Evolutionary conservation across 1,140 invertebrate genomes (phyloP).

Genomic region (Whitmania pigra): DNA sequence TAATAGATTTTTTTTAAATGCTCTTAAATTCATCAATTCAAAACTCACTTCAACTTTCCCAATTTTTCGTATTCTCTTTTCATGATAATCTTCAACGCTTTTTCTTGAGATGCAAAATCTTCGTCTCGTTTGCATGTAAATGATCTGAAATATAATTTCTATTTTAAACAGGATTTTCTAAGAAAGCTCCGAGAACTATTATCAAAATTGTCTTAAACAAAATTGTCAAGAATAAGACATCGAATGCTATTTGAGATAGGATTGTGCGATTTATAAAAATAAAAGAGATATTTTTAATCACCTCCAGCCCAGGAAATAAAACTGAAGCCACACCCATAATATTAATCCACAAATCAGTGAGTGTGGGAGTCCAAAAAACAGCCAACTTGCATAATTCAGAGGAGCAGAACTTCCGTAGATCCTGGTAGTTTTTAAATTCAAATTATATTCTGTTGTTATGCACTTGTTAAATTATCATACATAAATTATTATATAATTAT

Average conservation of each 20-base stretch:
- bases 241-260: background rate
- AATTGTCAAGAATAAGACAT: background rate
- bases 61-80: conserved; percentile 26
- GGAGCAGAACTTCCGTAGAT: background rate
- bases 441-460: too few relatives aligned
- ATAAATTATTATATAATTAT: too few relatives aligned
- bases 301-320: conserved; percentile 29
- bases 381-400: conserved; percentile 28
- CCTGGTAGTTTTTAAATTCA: too few relatives aligned
- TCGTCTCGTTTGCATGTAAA: conserved; percentile 13
- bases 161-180: background rate
- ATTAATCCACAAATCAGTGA: conserved; percentile 29
- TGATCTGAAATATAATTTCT: background rate
- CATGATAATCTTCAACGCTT: conserved; percentile 24
- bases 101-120: conserved; percentile 20
- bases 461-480: too few relatives aligned
- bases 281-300: conserved; percentile 19
- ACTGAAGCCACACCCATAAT: conserved; percentile 28
- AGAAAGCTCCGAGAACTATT: too few relatives aligned
- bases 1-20: background rate
- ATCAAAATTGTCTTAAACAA: too few relatives aligned
- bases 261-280: background rate
- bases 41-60: conserved; percentile 26
- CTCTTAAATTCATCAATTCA: background rate
- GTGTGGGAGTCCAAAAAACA: conserved; percentile 33